Conservation (phyloP, 2,113 vertebrate species). For the Cricetomys ansorgei region DNA sequence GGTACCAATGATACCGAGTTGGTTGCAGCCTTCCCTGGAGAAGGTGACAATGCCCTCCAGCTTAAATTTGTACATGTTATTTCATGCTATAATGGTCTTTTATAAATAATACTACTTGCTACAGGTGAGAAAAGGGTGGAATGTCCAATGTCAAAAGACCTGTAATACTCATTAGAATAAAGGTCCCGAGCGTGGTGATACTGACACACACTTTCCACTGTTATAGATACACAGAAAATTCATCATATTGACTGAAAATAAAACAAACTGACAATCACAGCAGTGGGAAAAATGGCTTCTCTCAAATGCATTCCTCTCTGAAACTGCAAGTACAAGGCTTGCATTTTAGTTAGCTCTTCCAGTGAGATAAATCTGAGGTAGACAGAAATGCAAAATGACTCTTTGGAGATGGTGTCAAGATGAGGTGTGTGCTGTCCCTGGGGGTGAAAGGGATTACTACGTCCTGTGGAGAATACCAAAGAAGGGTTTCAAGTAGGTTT, state of each 20-base stretch:
- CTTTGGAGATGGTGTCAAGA: background rate
- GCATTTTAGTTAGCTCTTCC: background rate
- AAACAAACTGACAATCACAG: background rate
- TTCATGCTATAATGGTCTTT: background rate
- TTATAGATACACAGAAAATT: background rate
- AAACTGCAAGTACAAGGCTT: background rate
- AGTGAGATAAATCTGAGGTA: background rate
- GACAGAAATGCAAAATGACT: background rate
- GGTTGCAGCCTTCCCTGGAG: slow-evolving; percentile 28
- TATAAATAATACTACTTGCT: background rate
- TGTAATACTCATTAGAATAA: background rate
- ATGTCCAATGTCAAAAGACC: background rate
- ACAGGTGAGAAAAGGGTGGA: background rate
- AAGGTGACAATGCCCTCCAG: background rate
- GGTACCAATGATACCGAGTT: slow-evolving; percentile 17
- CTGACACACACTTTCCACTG: background rate
- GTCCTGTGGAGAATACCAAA: background rate
- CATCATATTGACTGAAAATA: background rate
- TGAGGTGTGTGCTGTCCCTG: background rate
- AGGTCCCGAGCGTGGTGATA: background rate
- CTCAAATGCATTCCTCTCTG: background rate
- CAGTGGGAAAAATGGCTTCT: background rate
- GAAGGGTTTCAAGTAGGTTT: background rate
- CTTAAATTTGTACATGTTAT: background rate
- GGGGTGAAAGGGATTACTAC: background rate